Conservation (phyloP, 1,140 invertebrate species). For the Rhopalosiphum maidis region DNA sequence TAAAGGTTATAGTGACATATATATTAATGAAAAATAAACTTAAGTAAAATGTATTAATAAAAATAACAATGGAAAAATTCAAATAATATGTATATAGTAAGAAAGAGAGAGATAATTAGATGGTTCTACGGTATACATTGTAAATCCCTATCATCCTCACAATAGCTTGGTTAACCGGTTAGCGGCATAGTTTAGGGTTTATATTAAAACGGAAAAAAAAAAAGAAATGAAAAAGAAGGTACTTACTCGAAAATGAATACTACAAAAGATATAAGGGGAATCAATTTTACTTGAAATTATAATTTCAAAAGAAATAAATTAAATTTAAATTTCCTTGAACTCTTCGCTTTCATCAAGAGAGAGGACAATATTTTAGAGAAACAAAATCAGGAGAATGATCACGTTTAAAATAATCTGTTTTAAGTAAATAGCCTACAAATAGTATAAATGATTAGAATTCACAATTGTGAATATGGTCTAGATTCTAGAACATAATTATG, state of each 20-base stretch:
- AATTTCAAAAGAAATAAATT: no score
- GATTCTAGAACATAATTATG: neutral
- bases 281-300: neutral
- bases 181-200: neutral
- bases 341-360: no score
- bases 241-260: neutral
- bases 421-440: no score
- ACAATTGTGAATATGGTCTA: neutral
- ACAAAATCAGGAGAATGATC: neutral
- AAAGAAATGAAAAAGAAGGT: neutral
- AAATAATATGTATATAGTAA: neutral
- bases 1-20: no score
- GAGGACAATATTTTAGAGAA: no score
- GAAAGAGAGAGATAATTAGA: no score
- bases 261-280: neutral
- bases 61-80: no score
- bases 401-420: neutral
- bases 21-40: no score
- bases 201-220: neutral
- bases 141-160: neutral
- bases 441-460: neutral
- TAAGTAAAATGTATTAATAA: no score
- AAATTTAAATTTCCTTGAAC: no score
- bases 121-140: neutral
- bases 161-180: neutral